Evolutionary conservation across 2,113 vertebrate genomes (phyloP).

Genomic region (Nothobranchius furzeri): DNA sequence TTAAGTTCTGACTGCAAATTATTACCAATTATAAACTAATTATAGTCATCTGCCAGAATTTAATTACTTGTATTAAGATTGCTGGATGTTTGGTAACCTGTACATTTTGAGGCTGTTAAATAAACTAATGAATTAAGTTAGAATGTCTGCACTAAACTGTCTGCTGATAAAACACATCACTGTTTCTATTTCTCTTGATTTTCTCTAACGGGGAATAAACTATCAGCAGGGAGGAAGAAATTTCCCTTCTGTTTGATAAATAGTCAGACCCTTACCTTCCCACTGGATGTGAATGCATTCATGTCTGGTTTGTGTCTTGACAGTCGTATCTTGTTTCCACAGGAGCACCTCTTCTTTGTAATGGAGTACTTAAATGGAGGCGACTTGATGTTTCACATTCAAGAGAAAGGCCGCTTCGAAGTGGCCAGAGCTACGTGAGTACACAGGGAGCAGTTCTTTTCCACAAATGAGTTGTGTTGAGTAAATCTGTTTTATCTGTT

Average conservation of each 20-base stretch:
- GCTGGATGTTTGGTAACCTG: too few relatives aligned
- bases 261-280: neutral
- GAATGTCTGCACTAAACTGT: too few relatives aligned
- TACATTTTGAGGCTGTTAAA: too few relatives aligned
- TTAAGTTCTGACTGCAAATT: too few relatives aligned
- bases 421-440: slow-evolving; percentile 90
- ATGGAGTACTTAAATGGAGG: slow-evolving; percentile 99
- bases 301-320: slow-evolving; percentile 30
- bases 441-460: neutral
- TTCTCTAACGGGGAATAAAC: slow-evolving; percentile 52
- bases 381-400: slow-evolving; percentile 98
- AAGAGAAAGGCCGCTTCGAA: slow-evolving; percentile 96
- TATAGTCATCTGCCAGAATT: too few relatives aligned
- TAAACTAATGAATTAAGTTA: too few relatives aligned
- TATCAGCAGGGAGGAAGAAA: slow-evolving; percentile 28
- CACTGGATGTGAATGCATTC: slow-evolving; percentile 1
- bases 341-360: slow-evolving; percentile 98
- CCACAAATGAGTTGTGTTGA: neutral
- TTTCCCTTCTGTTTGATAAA: slow-evolving; percentile 34
- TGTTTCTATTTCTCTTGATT: neutral
- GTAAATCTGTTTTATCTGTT: slow-evolving; percentile 16
- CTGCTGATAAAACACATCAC: too few relatives aligned
- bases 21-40: too few relatives aligned
- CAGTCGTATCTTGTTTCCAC: slow-evolving; percentile 36
- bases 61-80: too few relatives aligned